phyloP scores from a whole-genome alignment of 2,797 vertebrate species.

The Trematomus bernacchii region DNA sequence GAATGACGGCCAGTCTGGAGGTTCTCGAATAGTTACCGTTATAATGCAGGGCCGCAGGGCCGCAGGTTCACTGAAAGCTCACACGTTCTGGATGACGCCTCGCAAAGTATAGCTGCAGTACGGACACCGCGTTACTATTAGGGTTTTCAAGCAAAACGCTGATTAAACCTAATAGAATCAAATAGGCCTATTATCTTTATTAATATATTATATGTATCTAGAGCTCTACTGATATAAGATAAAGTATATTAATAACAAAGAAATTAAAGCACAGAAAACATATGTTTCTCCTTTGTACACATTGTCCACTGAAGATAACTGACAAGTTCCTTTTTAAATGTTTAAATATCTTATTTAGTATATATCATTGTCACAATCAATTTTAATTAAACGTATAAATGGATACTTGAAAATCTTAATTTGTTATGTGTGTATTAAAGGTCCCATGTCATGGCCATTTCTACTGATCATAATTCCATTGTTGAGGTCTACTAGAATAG shows the following conservation, averaged over 20 bases:
- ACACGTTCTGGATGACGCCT: slow-evolving; percentile 44
- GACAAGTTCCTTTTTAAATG: not conserved
- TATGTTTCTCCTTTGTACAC: not conserved
- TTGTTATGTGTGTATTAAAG: not conserved
- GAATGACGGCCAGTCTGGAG: slow-evolving; percentile 55
- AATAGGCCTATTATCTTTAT: not conserved
- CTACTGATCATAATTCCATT: too few species aligned
- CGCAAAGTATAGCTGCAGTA: slow-evolving; percentile 4
- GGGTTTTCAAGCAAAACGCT: not conserved
- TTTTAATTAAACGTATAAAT: not conserved
- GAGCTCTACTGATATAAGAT: not conserved
- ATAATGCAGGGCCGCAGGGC: slow-evolving; percentile 13
- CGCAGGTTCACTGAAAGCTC: slow-evolving; percentile 15
- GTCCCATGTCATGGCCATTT: too few species aligned
- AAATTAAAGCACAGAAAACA: not conserved
- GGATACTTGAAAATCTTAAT: not conserved
- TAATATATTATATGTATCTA: not conserved
- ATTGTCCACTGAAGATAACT: not conserved
- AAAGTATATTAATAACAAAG: not conserved
- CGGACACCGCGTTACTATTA: slow-evolving; percentile 3
- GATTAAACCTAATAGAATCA: not conserved
- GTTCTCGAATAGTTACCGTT: slow-evolving; percentile 67
- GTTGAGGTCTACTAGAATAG: too few species aligned
- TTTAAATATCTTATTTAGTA: not conserved
- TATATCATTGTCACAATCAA: not conserved